Evolutionary conservation across 2,797 vertebrate species (phyloP).

Genomic region (Siniperca obscura): DNA sequence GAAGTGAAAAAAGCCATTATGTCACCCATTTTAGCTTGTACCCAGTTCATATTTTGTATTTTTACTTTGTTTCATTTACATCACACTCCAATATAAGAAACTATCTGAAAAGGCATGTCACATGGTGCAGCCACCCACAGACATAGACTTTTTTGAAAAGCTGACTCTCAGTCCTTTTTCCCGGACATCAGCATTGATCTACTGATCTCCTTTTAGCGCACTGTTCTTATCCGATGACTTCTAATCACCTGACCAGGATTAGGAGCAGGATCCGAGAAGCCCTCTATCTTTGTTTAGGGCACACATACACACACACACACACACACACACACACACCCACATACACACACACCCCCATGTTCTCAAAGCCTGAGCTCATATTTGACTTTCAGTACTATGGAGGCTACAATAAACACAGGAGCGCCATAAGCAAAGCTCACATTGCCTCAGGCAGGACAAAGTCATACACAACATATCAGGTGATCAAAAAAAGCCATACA

Average conservation of each 20-base stretch:
- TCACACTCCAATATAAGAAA: not conserved
- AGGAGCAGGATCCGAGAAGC: constrained; percentile 47
- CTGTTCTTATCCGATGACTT: constrained; percentile 56
- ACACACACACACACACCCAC: not conserved
- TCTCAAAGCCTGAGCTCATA: constrained; percentile 38
- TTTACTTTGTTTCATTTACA: not conserved
- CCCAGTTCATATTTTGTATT: not conserved
- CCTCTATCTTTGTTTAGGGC: constrained; percentile 45
- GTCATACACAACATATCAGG: not conserved
- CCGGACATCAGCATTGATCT: constrained; percentile 39
- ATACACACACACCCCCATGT: not conserved
- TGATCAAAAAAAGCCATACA: constrained; percentile 5
- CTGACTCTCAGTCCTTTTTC: not conserved
- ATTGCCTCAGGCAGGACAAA: constrained; percentile 11
- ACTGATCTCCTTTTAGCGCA: constrained; percentile 68
- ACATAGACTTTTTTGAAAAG: constrained; percentile 20
- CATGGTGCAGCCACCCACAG: constrained; percentile 19
- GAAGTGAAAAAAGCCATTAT: not conserved
- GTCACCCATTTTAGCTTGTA: not conserved
- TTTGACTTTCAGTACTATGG: constrained; percentile 41
- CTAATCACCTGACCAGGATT: constrained; percentile 67
- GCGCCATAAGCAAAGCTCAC: constrained; percentile 22
- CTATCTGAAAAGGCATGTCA: constrained; percentile 17
- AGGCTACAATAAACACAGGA: constrained; percentile 49
- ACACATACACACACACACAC: constrained; percentile 19